Conservation (phyloP, 2,797 vertebrate species). For the Syngnathus rostellatus region DNA sequence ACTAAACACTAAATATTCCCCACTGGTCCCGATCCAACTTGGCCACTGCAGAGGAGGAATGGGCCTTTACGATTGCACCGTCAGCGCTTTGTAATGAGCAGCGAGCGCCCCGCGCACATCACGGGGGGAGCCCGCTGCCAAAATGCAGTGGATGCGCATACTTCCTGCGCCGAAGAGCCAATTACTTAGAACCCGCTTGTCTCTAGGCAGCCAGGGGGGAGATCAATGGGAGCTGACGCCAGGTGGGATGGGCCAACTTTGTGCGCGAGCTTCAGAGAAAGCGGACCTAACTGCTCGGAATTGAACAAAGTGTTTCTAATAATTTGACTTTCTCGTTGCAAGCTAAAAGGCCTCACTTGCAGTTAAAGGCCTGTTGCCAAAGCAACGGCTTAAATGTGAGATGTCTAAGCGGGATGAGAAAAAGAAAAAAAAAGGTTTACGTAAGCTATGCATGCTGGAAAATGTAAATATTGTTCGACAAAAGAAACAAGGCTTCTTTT, state of each 20-base stretch:
- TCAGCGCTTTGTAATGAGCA: slow-evolving; percentile 65
- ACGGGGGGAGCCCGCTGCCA: slow-evolving; percentile 49
- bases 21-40: slow-evolving; percentile 53
- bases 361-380: slow-evolving; percentile 40
- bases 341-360: slow-evolving; percentile 2
- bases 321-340: neutral
- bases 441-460: neutral
- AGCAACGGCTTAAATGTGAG: slow-evolving; percentile 44
- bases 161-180: neutral
- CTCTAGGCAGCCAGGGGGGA: slow-evolving; percentile 13
- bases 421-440: neutral
- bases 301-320: neutral
- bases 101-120: slow-evolving; percentile 48
- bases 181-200: slow-evolving; percentile 28
- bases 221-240: neutral
- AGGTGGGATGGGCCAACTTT: neutral
- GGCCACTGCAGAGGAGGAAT: slow-evolving; percentile 58
- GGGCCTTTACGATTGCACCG: slow-evolving; percentile 41
- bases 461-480: neutral
- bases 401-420: slow-evolving; percentile 12
- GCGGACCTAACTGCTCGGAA: neutral
- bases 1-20: slow-evolving; percentile 20
- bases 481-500: neutral
- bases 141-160: slow-evolving; percentile 27
- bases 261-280: neutral